Conservation (phyloP, 2,113 vertebrate species). For the Rattus norvegicus region GRCr8 NC_086021.1:141535501-141536000, state of each 20-base stretch:
- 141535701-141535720: not conserved
- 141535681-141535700: not conserved
- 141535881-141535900: not conserved
- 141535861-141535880: not conserved
- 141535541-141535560: not conserved
- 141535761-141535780: not conserved
- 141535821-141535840: not conserved
- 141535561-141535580: not conserved
- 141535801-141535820: not conserved
- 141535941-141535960: not conserved
- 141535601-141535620: not conserved
- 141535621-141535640: too few species aligned
- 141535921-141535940: not conserved
- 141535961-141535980: not conserved
- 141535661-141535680: not conserved
- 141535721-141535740: not conserved
- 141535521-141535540: not conserved
- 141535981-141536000: not conserved
- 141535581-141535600: not conserved
- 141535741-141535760: too few species aligned
- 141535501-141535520: not conserved
- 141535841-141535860: not conserved
- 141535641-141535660: not conserved
- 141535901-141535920: not conserved
- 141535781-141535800: not conserved